Evolutionary conservation across 2,797 vertebrate species (phyloP).

Genomic region (Parauchenoglanis ngamensis): DNA sequence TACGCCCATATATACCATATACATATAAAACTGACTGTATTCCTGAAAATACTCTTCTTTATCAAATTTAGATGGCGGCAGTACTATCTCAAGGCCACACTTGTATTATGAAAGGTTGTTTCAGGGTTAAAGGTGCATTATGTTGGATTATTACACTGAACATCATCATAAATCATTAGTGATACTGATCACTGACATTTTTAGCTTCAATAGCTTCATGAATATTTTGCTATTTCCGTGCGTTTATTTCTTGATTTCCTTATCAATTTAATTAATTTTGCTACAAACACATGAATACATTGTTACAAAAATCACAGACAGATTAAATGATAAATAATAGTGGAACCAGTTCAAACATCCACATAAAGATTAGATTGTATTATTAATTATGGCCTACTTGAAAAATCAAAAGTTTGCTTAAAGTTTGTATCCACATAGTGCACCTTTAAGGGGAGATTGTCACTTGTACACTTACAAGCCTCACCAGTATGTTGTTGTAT

Average conservation of each 20-base stretch:
- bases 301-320: constrained; percentile 25
- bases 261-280: constrained; percentile 18
- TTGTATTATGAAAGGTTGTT: constrained; percentile 55
- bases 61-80: constrained; percentile 61
- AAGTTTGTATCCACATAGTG: constrained; percentile 39
- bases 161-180: not conserved
- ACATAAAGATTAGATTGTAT: constrained; percentile 17
- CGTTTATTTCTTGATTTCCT: constrained; percentile 12
- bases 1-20: constrained; percentile 60
- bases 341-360: constrained; percentile 24
- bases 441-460: constrained; percentile 59
- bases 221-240: constrained; percentile 24
- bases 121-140: constrained; percentile 51
- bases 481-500: constrained; percentile 28
- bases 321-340: constrained; percentile 20
- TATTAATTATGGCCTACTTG: constrained; percentile 21
- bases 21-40: constrained; percentile 61
- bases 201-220: not conserved
- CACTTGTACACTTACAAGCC: constrained; percentile 46
- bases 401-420: not conserved
- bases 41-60: constrained; percentile 61
- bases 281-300: constrained; percentile 28
- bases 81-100: constrained; percentile 62
- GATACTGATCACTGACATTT: not conserved
- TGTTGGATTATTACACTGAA: constrained; percentile 38